Evolutionary conservation across 2,888 invertebrate species (phyloP), one percentile per base, ranked within the genome.

Genomic region (Drosophila ustulata): DNA sequence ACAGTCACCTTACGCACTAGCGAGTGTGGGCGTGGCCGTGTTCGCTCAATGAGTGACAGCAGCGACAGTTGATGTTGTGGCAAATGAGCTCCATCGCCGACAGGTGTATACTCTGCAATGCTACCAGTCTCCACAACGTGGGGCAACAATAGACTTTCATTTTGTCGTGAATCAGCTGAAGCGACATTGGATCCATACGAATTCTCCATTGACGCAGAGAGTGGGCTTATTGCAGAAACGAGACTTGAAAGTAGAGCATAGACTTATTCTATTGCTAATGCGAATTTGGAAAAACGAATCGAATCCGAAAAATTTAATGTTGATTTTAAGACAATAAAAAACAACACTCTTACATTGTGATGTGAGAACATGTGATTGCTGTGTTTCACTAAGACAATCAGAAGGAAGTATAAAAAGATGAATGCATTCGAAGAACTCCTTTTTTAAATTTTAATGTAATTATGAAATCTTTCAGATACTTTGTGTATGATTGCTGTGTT

Each of bases 1-100:
- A 75, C 63, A 3, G 78, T 53, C 6, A 75, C 78, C 52, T 78
- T 75, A 6, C 63, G 75, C 37, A 75, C 73, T 26, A 66, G 45
- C n/a, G 28, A 11, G 4, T 66, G 53, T 13, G 67, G 41, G n/a
- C 63, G 66, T 39, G 58, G 39, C 1, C 58, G 46, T 1, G 23
- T 46, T 7, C 46, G 49, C 6, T 67, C 67, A 0, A 56, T 9
- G 8, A 47, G 8, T 1, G 78, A 63, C 56, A 77, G 25, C 18
- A 64, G 11, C 3, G 25, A 4, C 3, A 58, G 34, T 3, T 34
- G 18, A 1, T 43, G 46, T 9, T 43, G 61, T 7, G 43, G 6
- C 34, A 45, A 6, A 9, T 64, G 74, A 5, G 34, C n/a, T 1
- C 75, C 78, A 45, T 75, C 75, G 6, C 75, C 75, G 26, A 75